These are phyloP conservation scores for Cyprinella venusta DNA, from an alignment of 2,797 vertebrate genomes.

Conservation along the genomic window DNA sequence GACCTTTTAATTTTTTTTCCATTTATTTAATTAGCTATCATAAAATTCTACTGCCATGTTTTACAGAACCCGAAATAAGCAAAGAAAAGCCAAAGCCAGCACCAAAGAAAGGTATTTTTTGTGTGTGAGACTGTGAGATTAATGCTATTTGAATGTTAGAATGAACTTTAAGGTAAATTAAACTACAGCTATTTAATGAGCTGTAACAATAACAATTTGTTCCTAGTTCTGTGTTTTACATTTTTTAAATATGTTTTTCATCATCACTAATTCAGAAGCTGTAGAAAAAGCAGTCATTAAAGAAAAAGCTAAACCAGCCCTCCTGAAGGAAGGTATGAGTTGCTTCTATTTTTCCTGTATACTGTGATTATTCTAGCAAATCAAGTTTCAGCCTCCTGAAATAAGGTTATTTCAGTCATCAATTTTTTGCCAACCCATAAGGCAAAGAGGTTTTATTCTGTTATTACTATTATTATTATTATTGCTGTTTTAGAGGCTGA, in stretches of 20 bases:
- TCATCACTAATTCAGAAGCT: slow-evolving; percentile 16
- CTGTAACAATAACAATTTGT: neutral
- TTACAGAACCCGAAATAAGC: slow-evolving; percentile 24
- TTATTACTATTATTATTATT: neutral
- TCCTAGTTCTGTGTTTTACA: neutral
- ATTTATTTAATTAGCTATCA: neutral
- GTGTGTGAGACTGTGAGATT: neutral
- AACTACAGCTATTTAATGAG: neutral
- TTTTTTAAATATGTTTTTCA: neutral
- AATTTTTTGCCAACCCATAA: neutral
- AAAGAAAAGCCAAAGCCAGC: slow-evolving; percentile 50
- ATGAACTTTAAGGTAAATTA: neutral
- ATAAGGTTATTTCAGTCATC: neutral
- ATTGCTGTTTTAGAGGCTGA: slow-evolving; percentile 8
- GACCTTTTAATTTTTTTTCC: neutral
- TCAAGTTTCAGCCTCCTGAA: neutral
- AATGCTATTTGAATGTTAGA: neutral
- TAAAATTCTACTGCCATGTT: neutral
- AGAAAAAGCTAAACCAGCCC: slow-evolving; percentile 34
- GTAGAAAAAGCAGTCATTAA: slow-evolving; percentile 20
- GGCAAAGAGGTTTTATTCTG: neutral
- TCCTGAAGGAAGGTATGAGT: slow-evolving; percentile 56
- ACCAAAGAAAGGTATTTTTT: slow-evolving; percentile 36
- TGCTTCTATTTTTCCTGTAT: neutral
- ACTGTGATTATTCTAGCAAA: neutral